Evolutionary conservation across 2,888 invertebrate species (phyloP).

Genomic region (Rhagium mordax): DNA sequence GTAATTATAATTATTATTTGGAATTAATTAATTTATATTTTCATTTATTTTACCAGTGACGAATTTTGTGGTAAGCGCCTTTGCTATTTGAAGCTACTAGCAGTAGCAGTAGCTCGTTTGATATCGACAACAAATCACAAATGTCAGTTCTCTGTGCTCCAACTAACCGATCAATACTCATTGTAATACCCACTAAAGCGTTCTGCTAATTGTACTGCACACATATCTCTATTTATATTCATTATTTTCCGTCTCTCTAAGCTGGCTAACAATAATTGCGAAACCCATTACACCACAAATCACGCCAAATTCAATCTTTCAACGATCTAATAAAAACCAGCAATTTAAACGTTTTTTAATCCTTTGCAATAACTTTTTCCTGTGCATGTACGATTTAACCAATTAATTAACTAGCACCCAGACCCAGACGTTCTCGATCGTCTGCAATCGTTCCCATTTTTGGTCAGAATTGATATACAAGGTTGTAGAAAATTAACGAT

Average conservation of each 20-base stretch:
- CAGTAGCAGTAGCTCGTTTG: conserved; percentile 50
- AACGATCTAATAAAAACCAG: conserved; percentile 3
- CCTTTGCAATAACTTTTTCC: not conserved
- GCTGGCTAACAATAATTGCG: conserved; percentile 53
- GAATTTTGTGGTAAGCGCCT: not conserved
- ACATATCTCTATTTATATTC: conserved; percentile 61
- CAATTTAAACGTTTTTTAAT: conserved; percentile 5
- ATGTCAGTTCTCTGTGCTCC: conserved; percentile 62
- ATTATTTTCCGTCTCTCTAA: conserved; percentile 55
- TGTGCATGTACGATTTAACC: too few relatives aligned
- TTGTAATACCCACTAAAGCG: conserved; percentile 64
- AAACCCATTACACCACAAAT: conserved; percentile 50
- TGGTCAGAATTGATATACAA: too few relatives aligned
- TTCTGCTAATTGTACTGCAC: conserved; percentile 62
- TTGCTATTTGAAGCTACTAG: conserved; percentile 17
- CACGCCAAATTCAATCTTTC: conserved; percentile 48
- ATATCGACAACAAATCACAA: conserved; percentile 67
- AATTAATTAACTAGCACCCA: too few relatives aligned
- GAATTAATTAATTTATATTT: too few relatives aligned
- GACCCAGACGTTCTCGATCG: too few relatives aligned
- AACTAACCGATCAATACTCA: conserved; percentile 65
- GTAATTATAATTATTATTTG: too few relatives aligned
- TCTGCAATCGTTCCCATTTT: too few relatives aligned
- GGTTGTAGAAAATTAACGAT: too few relatives aligned
- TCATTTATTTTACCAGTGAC: not conserved